phyloP scores from a whole-genome alignment of 2,888 invertebrate genomes.

The Trissolcus brochymenae region DNA sequence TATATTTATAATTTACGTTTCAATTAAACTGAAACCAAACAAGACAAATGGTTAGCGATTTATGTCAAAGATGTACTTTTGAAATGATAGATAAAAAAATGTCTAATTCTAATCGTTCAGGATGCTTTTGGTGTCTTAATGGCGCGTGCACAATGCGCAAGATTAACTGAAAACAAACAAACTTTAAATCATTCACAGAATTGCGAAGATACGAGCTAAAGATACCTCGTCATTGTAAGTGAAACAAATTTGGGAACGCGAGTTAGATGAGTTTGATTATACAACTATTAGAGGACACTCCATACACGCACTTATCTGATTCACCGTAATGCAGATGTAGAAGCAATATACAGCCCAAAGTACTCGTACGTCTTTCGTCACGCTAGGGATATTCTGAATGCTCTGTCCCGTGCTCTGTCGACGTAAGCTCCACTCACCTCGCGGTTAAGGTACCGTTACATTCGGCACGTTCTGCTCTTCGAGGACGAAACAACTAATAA shows the following conservation, averaged over 20 bases:
- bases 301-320: constrained; percentile 56
- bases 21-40: constrained; percentile 1
- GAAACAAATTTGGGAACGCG: constrained; percentile 57
- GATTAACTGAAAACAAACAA: constrained; percentile 48
- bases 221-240: constrained; percentile 52
- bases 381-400: constrained; percentile 61
- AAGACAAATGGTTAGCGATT: not conserved
- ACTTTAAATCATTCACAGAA: constrained; percentile 47
- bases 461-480: constrained; percentile 62
- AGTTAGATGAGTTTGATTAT: constrained; percentile 47
- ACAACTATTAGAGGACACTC: constrained; percentile 51
- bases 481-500: constrained; percentile 67
- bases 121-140: constrained; percentile 13
- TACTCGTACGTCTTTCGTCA: constrained; percentile 59
- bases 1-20: not conserved
- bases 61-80: not conserved
- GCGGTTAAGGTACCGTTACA: constrained; percentile 66
- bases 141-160: constrained; percentile 19
- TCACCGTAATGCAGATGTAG: constrained; percentile 58
- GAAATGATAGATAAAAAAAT: constrained; percentile 11
- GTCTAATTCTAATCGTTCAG: constrained; percentile 14
- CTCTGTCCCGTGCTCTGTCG: constrained; percentile 64
- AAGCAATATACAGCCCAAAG: constrained; percentile 59
- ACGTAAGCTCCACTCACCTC: constrained; percentile 62
- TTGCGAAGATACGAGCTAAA: constrained; percentile 31